Conservation (phyloP, 2,888 invertebrate species). For the Tortrix viridana region DNA sequence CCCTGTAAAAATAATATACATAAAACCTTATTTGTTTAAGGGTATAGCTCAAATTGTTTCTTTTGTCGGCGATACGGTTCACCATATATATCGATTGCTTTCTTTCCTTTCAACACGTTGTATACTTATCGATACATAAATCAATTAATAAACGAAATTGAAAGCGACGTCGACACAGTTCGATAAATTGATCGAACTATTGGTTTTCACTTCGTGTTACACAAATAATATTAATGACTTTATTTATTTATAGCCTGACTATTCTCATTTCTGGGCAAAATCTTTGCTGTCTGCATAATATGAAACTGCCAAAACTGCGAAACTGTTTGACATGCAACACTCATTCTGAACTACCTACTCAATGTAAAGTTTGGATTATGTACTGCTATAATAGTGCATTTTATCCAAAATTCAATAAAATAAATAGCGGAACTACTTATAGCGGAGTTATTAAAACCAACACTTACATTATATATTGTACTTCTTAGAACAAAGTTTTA, state of each 20-base stretch:
- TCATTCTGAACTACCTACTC: too few relatives aligned
- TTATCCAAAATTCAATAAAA: too few relatives aligned
- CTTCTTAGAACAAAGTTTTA: too few relatives aligned
- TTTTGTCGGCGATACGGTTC: slow-evolving; percentile 9
- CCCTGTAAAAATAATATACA: slow-evolving; percentile 34
- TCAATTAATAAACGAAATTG: slow-evolving; percentile 72
- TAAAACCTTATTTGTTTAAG: slow-evolving; percentile 21
- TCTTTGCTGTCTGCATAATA: too few relatives aligned
- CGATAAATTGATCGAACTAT: slow-evolving; percentile 28
- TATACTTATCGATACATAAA: slow-evolving; percentile 64
- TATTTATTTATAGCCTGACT: not conserved
- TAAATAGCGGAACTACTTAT: too few relatives aligned
- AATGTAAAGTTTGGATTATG: too few relatives aligned
- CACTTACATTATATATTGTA: too few relatives aligned
- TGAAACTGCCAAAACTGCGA: too few relatives aligned
- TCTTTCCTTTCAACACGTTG: slow-evolving; percentile 55
- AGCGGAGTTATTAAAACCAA: too few relatives aligned
- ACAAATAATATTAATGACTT: not conserved
- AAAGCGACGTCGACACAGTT: slow-evolving; percentile 59
- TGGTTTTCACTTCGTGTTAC: slow-evolving; percentile 17
- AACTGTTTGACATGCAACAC: too few relatives aligned
- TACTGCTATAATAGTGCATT: too few relatives aligned
- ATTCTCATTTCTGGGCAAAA: not conserved
- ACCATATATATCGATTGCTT: slow-evolving; percentile 46
- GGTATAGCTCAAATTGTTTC: slow-evolving; percentile 16